phyloP scores from a whole-genome alignment of 2,797 vertebrate species.

The Enteromius trimaculatus region DNA sequence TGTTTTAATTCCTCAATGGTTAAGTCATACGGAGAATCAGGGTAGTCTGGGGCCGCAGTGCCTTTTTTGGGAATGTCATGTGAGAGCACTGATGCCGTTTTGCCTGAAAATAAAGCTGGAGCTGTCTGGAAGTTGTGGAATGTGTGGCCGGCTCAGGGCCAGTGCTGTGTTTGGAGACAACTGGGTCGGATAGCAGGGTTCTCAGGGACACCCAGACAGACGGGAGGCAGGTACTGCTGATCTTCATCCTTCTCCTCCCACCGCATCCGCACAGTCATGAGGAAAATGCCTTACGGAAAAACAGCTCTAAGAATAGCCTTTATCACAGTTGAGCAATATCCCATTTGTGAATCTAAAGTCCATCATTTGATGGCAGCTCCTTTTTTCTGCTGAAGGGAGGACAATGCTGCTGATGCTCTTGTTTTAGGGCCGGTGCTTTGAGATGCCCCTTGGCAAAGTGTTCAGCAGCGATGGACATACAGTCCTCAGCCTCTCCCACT shows the following conservation, averaged over 20 bases:
- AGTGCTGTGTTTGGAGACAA: slow-evolving; percentile 81
- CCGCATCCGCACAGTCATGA: slow-evolving; percentile 1
- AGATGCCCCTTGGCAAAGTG: slow-evolving; percentile 44
- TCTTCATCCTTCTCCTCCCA: slow-evolving; percentile 48
- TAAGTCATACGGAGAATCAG: slow-evolving; percentile 97
- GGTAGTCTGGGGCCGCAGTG: slow-evolving; percentile 88
- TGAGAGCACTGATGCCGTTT: slow-evolving; percentile 91
- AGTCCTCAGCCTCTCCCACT: slow-evolving; percentile 27
- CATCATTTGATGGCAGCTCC: not conserved
- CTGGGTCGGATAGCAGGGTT: slow-evolving; percentile 74
- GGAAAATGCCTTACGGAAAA: slow-evolving; percentile 14
- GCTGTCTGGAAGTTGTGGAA: slow-evolving; percentile 91
- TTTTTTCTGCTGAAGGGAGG: slow-evolving; percentile 27
- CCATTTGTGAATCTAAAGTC: slow-evolving; percentile 23
- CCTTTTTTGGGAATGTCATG: slow-evolving; percentile 99
- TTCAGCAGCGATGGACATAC: slow-evolving; percentile 28
- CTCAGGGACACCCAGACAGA: slow-evolving; percentile 69
- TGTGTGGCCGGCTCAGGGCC: slow-evolving; percentile 85
- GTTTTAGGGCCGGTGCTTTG: slow-evolving; percentile 27
- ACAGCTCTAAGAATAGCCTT: slow-evolving; percentile 37
- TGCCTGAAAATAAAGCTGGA: slow-evolving; percentile 86
- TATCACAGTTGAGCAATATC: slow-evolving; percentile 21
- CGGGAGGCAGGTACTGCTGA: slow-evolving; percentile 55
- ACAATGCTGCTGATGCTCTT: slow-evolving; percentile 5
- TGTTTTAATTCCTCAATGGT: slow-evolving; percentile 95